Evolutionary conservation across 2,888 invertebrate genomes (phyloP).

Genomic region (Rhodophaea formosa): DNA sequence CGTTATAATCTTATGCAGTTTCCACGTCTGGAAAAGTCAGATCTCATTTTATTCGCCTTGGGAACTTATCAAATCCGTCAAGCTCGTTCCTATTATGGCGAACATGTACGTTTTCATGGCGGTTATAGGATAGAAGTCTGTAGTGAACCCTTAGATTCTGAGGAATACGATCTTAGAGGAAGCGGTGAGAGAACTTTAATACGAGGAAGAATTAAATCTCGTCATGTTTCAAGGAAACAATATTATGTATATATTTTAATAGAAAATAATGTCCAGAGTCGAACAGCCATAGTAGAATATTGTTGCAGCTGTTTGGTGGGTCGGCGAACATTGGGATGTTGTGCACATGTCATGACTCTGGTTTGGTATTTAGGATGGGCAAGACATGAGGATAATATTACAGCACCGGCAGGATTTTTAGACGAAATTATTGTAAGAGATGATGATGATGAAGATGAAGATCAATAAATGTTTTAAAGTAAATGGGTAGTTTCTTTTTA

Average conservation of each 20-base stretch:
- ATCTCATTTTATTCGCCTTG: neutral
- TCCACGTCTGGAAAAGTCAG: neutral
- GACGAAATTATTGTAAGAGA: conserved; percentile 9
- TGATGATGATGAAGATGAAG: too few species aligned
- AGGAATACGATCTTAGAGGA: neutral
- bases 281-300: conserved; percentile 19
- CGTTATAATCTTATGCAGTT: conserved; percentile 4
- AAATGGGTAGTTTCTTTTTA: too few species aligned
- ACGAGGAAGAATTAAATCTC: conserved; percentile 6
- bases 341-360: conserved; percentile 27
- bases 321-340: conserved; percentile 26
- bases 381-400: conserved; percentile 20
- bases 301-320: conserved; percentile 29
- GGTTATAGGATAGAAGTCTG: neutral
- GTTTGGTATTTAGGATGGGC: conserved; percentile 27
- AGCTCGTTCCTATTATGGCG: conserved; percentile 21
- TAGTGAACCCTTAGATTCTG: neutral
- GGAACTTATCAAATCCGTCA: conserved; percentile 20
- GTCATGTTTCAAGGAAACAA: neutral
- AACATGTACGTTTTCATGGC: conserved; percentile 10
- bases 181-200: neutral
- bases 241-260: conserved; percentile 11
- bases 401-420: conserved; percentile 19
- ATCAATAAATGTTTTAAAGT: too few species aligned
- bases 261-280: neutral